Conservation (phyloP, 2,888 invertebrate species). For the Polydrusus pterygomalis region DNA sequence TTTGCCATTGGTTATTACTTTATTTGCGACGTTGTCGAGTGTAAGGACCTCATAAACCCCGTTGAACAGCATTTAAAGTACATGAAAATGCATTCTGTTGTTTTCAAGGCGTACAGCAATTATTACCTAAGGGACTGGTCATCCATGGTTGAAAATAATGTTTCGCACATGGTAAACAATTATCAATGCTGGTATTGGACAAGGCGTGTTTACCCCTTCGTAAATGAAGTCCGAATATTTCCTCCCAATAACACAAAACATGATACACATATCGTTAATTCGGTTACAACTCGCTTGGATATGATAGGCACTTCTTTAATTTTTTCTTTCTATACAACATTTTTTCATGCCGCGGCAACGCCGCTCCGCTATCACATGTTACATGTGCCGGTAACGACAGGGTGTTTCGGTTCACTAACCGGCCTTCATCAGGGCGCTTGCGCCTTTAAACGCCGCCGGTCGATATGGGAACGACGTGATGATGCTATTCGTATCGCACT, state of each 20-base stretch:
- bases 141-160: too few relatives aligned
- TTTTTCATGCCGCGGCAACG: constrained; percentile 28
- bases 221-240: too few relatives aligned
- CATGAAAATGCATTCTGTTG: not conserved
- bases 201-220: too few relatives aligned
- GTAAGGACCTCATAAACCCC: not conserved
- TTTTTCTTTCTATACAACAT: not conserved
- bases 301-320: not conserved
- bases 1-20: constrained; percentile 34
- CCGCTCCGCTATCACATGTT: constrained; percentile 48
- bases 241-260: not conserved
- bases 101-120: too few relatives aligned
- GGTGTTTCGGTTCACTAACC: constrained; percentile 56
- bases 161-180: too few relatives aligned
- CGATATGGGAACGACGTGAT: constrained; percentile 46
- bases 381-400: constrained; percentile 50
- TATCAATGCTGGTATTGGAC: too few relatives aligned
- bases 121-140: too few relatives aligned
- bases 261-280: not conserved
- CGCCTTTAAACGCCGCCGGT: constrained; percentile 33
- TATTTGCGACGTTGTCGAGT: constrained; percentile 29
- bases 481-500: constrained; percentile 43
- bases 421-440: constrained; percentile 42
- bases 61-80: not conserved
- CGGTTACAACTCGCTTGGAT: not conserved